phyloP scores from a whole-genome alignment of 2,888 invertebrate species.

The Caenorhabditis uteleia region DNA sequence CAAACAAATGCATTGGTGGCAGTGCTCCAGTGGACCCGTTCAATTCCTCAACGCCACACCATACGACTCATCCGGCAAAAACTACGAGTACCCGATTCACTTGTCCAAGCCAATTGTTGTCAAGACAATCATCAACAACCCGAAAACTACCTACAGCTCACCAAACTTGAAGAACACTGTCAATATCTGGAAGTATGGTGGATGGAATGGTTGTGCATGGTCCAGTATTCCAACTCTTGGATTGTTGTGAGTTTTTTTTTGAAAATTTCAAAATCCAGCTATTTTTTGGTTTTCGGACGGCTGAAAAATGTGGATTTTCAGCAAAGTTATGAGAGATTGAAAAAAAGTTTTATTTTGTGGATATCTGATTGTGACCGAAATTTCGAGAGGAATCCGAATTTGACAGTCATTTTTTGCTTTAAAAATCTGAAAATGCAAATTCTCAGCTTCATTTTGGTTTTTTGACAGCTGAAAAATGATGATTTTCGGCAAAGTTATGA shows the following conservation, averaged over 20 bases:
- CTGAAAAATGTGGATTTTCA: no score
- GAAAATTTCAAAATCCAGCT: background rate
- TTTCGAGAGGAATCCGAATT: no score
- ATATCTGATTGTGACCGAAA: no score
- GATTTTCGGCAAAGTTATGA: no score
- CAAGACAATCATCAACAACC: constrained; percentile 48
- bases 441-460: no score
- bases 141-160: constrained; percentile 32
- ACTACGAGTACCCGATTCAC: constrained; percentile 59
- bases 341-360: no score
- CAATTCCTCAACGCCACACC: constrained; percentile 40
- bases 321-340: no score
- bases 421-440: no score
- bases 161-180: constrained; percentile 51
- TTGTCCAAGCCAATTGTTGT: constrained; percentile 49
- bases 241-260: constrained; percentile 41
- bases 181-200: constrained; percentile 56
- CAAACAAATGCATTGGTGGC: constrained; percentile 52
- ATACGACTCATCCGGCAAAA: constrained; percentile 33
- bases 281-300: no score
- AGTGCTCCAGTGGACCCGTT: constrained; percentile 34
- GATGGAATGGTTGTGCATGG: constrained; percentile 54
- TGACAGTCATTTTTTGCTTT: no score
- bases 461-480: no score
- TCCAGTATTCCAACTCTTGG: constrained; percentile 53